A percentile compares a stretch with the other conserved stretches of the same genome.
Evolutionary conservation across 2,888 invertebrate species (phyloP).

Genomic region (Colostygia pectinataria): DNA sequence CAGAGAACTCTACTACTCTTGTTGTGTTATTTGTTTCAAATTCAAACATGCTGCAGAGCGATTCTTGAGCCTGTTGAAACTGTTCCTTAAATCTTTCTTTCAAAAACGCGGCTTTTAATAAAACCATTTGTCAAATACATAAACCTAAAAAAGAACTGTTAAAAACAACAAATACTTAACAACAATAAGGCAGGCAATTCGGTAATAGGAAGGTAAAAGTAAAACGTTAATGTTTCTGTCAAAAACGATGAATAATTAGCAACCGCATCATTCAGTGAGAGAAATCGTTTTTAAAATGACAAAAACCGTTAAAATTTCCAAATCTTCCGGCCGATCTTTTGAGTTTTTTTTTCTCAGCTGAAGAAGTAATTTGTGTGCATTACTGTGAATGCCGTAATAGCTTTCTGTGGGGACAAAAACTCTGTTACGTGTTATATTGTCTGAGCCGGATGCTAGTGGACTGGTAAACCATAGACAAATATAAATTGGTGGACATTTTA

Average conservation of each 20-base stretch:
- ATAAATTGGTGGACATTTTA: too few relatives aligned
- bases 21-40: too few relatives aligned
- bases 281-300: slow-evolving; percentile 21
- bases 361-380: slow-evolving; percentile 39
- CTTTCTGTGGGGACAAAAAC: slow-evolving; percentile 40
- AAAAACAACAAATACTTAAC: not conserved
- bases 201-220: too few relatives aligned
- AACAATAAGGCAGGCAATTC: not conserved
- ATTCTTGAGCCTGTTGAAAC: too few relatives aligned
- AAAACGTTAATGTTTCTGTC: slow-evolving; percentile 14
- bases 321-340: slow-evolving; percentile 4
- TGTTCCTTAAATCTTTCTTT: slow-evolving; percentile 5
- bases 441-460: slow-evolving; percentile 25
- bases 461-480: too few relatives aligned
- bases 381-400: slow-evolving; percentile 36
- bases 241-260: slow-evolving; percentile 18
- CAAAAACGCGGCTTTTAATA: slow-evolving; percentile 11
- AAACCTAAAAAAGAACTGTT: too few relatives aligned
- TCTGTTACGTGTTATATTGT: slow-evolving; percentile 32
- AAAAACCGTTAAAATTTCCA: slow-evolving; percentile 18
- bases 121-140: slow-evolving; percentile 12
- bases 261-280: slow-evolving; percentile 10
- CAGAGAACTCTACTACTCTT: too few relatives aligned
- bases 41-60: too few relatives aligned
- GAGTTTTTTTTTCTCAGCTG: slow-evolving; percentile 22